Evolutionary conservation across 2,113 vertebrate genomes (phyloP), one percentile per base, ranked within the genome.

Genomic region (Chloropsis cyanopogon): DNA sequence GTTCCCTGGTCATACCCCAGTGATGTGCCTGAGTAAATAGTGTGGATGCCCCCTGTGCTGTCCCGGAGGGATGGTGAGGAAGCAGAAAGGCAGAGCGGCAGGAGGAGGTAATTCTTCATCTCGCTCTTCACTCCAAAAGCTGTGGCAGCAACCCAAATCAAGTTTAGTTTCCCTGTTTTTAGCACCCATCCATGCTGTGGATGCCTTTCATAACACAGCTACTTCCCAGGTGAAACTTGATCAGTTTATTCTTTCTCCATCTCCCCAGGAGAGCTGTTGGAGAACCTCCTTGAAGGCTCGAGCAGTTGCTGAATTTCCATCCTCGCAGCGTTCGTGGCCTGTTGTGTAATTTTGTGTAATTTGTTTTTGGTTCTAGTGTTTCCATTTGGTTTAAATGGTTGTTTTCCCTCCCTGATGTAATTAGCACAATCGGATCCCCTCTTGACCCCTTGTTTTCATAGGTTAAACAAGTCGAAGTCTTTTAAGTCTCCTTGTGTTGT

Each of bases 331-430:
- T 57, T 92, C 15, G 1, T 10, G 79, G 54, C 41, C 13, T 1
- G 18, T 60, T 37, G 37, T 37, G 37, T 37, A 37, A 37, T 37
- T 37, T 41, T 0, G 4, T 78, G 14, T 42, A 9, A n/a, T 66
- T 73, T 66, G 56, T 0, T 88, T 90, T 69, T 73, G 61, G 39
- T 57, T 76, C 63, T 37, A 8, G 25, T 1, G 4, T 78, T 88
- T 69, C 83, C 17, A 3, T 94, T 93, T 78, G 54, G 72, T 83
- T 88, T 84, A 37, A 86, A 56, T 2, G 23, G 13, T 75, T 79
- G 35, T 93, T 95, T 94, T 81, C 56, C 42, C 64, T 95, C 82
- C 46, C 59, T 60, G 42, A 24, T 86, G 86, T 81, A 72, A 86
- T 92, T 78, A 71, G 86, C 86, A 91, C 81, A 49, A 4, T 68